Evolutionary conservation across 2,888 invertebrate genomes (phyloP).

Genomic region (Tetragnatha montana): DNA sequence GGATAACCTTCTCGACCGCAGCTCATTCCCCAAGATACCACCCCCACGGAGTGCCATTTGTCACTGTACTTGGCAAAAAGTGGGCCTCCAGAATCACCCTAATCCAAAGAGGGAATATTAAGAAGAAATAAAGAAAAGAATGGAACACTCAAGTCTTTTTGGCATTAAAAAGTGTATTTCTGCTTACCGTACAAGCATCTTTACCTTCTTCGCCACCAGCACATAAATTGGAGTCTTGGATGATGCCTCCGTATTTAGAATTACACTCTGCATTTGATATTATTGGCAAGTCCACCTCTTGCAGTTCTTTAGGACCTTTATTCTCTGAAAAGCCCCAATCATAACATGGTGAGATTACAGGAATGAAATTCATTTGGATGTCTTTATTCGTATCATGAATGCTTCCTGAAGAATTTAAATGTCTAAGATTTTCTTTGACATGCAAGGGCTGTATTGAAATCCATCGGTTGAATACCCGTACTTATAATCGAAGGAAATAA

Average conservation of each 20-base stretch:
- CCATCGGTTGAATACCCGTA: too few species aligned
- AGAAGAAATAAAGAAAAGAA: background rate
- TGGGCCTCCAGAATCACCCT: conserved; percentile 70
- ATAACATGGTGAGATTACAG: too few species aligned
- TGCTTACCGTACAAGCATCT: conserved; percentile 60
- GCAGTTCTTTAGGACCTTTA: conserved; percentile 30
- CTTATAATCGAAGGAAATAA: too few species aligned
- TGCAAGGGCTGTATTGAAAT: too few species aligned
- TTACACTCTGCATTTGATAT: conserved; percentile 39
- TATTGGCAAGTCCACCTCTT: conserved; percentile 42
- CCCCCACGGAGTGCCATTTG: conserved; percentile 42
- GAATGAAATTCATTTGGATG: too few species aligned
- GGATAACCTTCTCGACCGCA: conserved; percentile 65
- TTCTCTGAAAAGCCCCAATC: conserved; percentile 12
- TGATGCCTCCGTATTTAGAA: conserved; percentile 46
- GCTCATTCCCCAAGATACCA: conserved; percentile 66
- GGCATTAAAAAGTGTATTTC: background rate
- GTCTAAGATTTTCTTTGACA: too few species aligned
- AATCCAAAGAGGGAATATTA: background rate
- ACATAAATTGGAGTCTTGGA: conserved; percentile 64
- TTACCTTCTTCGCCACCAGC: conserved; percentile 58
- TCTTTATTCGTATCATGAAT: too few species aligned
- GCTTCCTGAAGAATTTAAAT: too few species aligned
- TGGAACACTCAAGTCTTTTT: background rate
- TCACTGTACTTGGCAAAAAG: conserved; percentile 31